Evolutionary conservation across 37 sponge, comb jelly and placozoan species (phyloP).

Genomic region (Beroe forskalii): DNA sequence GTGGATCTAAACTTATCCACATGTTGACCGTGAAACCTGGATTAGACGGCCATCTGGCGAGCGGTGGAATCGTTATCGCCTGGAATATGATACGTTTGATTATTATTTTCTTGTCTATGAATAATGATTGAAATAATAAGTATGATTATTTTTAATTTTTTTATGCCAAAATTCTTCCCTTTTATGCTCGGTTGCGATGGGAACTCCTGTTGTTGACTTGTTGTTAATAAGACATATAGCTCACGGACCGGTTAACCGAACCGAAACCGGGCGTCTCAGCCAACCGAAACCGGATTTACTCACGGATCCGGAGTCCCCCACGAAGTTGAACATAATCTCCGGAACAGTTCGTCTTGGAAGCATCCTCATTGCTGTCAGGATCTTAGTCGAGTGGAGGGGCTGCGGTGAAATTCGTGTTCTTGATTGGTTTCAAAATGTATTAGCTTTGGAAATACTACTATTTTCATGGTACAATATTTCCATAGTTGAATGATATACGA

Average conservation of each 20-base stretch:
- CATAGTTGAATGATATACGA: not conserved
- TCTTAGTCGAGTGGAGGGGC: not conserved
- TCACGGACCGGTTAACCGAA: no score
- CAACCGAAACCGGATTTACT: not conserved
- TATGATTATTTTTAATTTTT: no score
- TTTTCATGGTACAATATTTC: not conserved
- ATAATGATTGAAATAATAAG: no score
- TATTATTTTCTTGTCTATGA: no score
- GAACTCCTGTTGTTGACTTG: no score
- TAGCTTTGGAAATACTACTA: not conserved
- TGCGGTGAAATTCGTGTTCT: not conserved
- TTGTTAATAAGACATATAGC: no score
- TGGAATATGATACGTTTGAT: not conserved
- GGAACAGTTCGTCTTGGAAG: slow-evolving; percentile 13
- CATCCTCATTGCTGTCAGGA: slow-evolving; percentile 45
- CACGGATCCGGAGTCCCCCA: not conserved
- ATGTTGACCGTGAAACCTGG: slow-evolving; percentile 80
- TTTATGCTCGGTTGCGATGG: no score
- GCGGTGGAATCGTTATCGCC: slow-evolving; percentile 75
- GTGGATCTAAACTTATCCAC: slow-evolving; percentile 83
- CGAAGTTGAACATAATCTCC: slow-evolving; percentile 46
- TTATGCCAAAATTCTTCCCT: no score
- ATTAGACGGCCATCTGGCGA: slow-evolving; percentile 82
- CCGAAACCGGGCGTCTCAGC: not conserved
- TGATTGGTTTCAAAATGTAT: not conserved